Evolutionary conservation across 2,797 vertebrate species (phyloP).

Genomic region (Cyprinodon diabolis): DNA sequence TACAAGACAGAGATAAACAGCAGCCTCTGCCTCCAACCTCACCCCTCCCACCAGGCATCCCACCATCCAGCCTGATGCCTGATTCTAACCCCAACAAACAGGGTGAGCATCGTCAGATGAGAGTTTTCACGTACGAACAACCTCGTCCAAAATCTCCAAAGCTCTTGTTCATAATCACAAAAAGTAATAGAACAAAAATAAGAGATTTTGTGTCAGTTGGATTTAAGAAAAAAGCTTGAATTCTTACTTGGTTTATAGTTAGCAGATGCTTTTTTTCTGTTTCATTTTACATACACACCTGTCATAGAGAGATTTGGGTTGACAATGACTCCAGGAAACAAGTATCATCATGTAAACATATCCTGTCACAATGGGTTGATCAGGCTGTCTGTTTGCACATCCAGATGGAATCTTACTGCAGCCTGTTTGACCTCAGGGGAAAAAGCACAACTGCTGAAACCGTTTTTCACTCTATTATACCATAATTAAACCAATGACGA

Average conservation of each 20-base stretch:
- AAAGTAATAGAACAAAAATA: conserved; percentile 2
- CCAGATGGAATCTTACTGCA: conserved; percentile 15
- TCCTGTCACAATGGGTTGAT: conserved; percentile 6
- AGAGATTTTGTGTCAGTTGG: background rate
- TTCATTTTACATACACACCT: background rate
- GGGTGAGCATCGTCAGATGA: conserved; percentile 60
- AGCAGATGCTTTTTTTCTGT: background rate
- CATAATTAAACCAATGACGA: background rate
- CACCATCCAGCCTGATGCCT: conserved; percentile 60
- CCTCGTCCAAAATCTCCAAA: conserved; percentile 14
- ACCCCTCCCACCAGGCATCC: conserved; percentile 51
- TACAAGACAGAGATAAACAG: conserved; percentile 82
- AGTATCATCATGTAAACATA: background rate
- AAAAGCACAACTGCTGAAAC: conserved; percentile 6
- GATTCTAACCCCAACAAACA: conserved; percentile 65
- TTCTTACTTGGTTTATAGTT: background rate
- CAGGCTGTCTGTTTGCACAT: conserved; percentile 12
- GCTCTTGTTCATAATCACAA: conserved; percentile 16
- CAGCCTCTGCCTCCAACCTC: conserved; percentile 55
- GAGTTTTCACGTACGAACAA: conserved; percentile 2
- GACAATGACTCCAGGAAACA: background rate
- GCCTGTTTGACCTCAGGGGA: conserved; percentile 6
- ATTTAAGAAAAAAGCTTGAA: background rate
- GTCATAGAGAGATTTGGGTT: background rate
- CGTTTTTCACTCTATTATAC: conserved; percentile 8